phyloP scores from a whole-genome alignment of 2,797 vertebrate species.

The Morelia viridis region DNA sequence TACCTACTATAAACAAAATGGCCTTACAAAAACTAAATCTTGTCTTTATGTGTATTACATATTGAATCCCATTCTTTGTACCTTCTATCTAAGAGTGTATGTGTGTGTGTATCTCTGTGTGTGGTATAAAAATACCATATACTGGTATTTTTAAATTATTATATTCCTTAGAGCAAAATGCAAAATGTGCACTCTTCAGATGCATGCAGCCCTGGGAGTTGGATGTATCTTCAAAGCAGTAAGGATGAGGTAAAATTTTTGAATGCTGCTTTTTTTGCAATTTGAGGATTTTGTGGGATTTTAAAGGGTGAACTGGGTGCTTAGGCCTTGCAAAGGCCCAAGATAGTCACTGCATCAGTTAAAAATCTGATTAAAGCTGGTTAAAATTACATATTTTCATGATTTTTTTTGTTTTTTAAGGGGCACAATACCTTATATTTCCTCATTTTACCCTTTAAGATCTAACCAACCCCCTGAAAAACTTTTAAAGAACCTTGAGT shows the following conservation, averaged over 20 bases:
- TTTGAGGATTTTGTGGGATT: background rate
- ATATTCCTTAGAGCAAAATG: background rate
- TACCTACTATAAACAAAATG: background rate
- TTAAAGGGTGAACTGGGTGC: background rate
- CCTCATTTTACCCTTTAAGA: background rate
- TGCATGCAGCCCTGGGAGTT: background rate
- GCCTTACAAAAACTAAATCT: background rate
- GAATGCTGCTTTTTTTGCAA: background rate
- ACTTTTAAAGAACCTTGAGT: background rate
- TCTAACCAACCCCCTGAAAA: background rate
- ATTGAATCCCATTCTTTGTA: background rate
- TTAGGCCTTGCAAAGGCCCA: background rate
- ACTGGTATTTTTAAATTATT: background rate
- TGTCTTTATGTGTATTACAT: background rate
- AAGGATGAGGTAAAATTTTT: background rate
- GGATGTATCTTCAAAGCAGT: background rate
- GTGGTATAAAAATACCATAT: background rate
- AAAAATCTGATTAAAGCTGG: background rate
- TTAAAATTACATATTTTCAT: background rate
- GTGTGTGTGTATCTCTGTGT: accelerated
- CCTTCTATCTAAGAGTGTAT: background rate
- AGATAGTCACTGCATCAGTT: background rate
- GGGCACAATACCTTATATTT: background rate
- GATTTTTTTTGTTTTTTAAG: background rate
- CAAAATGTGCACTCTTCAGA: background rate